phyloP scores from a whole-genome alignment of 2,113 vertebrate genomes.

The Ploceus nigricollis region DNA sequence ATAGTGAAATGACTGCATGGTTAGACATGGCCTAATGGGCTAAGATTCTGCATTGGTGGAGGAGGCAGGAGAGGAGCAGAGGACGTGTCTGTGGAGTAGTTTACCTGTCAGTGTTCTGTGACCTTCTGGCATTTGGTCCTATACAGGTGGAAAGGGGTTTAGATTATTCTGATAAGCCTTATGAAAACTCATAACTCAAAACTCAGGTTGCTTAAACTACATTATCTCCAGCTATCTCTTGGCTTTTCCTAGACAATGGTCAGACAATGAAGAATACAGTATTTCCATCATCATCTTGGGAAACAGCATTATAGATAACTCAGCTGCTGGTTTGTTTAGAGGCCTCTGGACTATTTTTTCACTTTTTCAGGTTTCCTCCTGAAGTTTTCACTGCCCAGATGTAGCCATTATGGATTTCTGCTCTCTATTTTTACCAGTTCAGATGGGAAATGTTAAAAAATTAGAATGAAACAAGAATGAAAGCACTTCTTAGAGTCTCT shows the following conservation, averaged over 20 bases:
- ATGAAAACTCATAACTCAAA: neutral
- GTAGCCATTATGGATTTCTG: neutral
- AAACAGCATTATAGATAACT: neutral
- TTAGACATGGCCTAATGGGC: neutral
- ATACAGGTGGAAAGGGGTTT: neutral
- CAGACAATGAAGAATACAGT: neutral
- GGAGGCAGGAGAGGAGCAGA: neutral
- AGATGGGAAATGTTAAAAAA: neutral
- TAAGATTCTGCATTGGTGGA: neutral
- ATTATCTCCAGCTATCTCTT: neutral
- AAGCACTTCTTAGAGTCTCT: neutral
- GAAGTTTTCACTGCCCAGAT: neutral
- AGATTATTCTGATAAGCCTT: neutral
- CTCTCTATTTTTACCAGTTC: neutral
- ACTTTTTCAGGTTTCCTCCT: neutral
- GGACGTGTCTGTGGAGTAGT: neutral
- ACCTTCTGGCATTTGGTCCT: neutral
- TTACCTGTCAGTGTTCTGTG: neutral
- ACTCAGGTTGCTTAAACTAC: neutral
- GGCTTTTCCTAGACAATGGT: neutral
- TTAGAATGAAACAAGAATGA: neutral
- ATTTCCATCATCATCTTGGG: neutral
- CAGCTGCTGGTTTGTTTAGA: neutral
- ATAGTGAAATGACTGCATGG: neutral
- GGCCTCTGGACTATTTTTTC: neutral